Conservation (phyloP, 1,140 invertebrate species). For the Asbolus verrucosus region DNA sequence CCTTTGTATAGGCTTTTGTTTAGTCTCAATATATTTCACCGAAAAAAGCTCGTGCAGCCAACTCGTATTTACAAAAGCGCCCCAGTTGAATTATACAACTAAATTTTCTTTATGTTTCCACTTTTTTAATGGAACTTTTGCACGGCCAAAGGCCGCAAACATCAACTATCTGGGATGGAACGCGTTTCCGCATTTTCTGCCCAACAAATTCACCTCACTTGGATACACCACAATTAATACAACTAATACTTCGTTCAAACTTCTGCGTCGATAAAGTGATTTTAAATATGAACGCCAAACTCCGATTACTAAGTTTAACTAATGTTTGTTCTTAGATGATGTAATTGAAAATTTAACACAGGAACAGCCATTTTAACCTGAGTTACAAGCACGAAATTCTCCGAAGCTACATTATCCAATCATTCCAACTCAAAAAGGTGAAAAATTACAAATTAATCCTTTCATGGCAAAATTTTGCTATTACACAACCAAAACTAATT, state of each 20-base stretch:
- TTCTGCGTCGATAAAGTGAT: conserved; percentile 27
- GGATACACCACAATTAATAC: not conserved
- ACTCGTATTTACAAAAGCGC: conserved; percentile 21
- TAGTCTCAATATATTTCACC: conserved; percentile 26
- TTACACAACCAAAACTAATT: not conserved
- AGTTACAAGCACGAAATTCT: conserved; percentile 3
- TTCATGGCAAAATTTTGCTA: not conserved
- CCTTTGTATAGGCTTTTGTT: conserved; percentile 48
- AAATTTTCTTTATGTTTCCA: conserved; percentile 29
- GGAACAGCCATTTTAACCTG: conserved; percentile 1
- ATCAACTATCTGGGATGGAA: conserved; percentile 9
- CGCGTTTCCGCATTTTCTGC: not conserved
- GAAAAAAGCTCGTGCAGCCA: conserved; percentile 20
- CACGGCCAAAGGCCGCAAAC: not conserved
- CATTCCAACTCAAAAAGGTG: not conserved
- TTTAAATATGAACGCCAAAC: conserved; percentile 3
- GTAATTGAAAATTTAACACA: conserved; percentile 34
- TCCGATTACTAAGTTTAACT: conserved; percentile 13
- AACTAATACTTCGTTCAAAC: conserved; percentile 27
- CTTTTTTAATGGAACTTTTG: conserved; percentile 10
- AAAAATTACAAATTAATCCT: too few species aligned
- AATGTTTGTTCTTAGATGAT: conserved; percentile 30
- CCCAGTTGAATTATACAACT: conserved; percentile 24
- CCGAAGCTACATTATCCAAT: not conserved
- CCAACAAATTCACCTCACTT: not conserved